phyloP scores from a whole-genome alignment of 37 sponge, comb jelly and placozoan species.

The Chondrilla cf. caribensis region DNA sequence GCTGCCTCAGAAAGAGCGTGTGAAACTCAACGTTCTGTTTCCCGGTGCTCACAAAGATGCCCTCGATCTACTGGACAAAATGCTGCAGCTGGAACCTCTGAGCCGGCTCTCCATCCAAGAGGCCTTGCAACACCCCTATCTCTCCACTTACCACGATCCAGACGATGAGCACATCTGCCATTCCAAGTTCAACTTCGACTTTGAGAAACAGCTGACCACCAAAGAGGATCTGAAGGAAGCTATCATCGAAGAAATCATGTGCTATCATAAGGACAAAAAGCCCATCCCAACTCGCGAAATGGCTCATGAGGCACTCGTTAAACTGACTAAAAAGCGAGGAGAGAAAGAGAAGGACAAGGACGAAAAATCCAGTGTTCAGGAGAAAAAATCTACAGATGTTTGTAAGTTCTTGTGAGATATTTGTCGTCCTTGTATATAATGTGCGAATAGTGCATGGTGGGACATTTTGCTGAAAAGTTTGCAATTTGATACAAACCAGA shows the following conservation, averaged over 20 bases:
- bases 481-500: too few species aligned
- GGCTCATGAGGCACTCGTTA: conserved; percentile 50
- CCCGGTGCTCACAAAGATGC: conserved; percentile 51
- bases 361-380: conserved; percentile 15
- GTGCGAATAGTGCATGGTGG: too few species aligned
- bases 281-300: conserved; percentile 66
- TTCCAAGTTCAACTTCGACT: conserved; percentile 79
- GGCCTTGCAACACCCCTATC: conserved; percentile 73
- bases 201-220: conserved; percentile 71
- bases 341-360: conserved; percentile 10
- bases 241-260: conserved; percentile 68
- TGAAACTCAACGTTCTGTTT: conserved; percentile 62
- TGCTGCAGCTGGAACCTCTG: conserved; percentile 73
- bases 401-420: too few species aligned
- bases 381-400: conserved; percentile 1
- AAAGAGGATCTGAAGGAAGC: conserved; percentile 66
- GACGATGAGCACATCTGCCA: conserved; percentile 85
- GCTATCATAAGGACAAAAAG: conserved; percentile 67
- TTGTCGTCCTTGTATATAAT: too few species aligned
- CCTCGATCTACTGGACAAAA: conserved; percentile 54
- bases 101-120: conserved; percentile 52
- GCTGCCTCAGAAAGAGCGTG: conserved; percentile 53
- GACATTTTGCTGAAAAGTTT: too few species aligned
- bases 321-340: conserved; percentile 52
- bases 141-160: conserved; percentile 72